Evolutionary conservation across 2,888 invertebrate species (phyloP), one percentile per base, ranked within the genome.

Genomic region (Dynastes hyllus): DNA sequence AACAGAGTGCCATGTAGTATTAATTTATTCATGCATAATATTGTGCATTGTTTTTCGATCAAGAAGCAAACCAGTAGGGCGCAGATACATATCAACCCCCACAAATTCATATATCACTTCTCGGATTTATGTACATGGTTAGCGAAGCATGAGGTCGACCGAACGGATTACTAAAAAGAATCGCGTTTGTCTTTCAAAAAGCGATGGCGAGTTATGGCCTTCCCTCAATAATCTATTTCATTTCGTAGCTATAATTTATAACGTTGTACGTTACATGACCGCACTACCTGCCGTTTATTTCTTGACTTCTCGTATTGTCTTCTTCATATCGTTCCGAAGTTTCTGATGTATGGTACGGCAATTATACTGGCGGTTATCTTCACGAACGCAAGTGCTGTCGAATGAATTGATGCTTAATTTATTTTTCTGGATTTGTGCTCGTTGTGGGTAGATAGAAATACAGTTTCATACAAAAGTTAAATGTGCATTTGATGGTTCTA

Each of bases 141-240:
- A 55, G 16, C 40, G 9, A 16, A 40, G 32, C 66, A 66, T 32
- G 40, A 27, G 13, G 40, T 5, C 37, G 3, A 69, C 50, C 6
- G 13, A 69, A 69, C n/a, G 22, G 22, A 69, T 27, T 22, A 69
- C 27, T 51, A 29, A 51, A 69, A 69, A 69, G 69, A 69, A 69
- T 69, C 22, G 11, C 69, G 45, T 69, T 50, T 69, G 69, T 69
- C 69, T 69, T 22, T 69, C 27, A 37, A 69, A 22, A 50, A 69
- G 27, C 50, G 50, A 69, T 69, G 9, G 45, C 45, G 13, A 69
- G 50, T 69, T 69, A 69, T 22, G 50, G 53, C 45, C 73, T 37
- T 61, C 73, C 27, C 40, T 61, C 73, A 40, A 73, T 73, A 73
- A 73, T 73, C 73, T 73, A 73, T 73, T 73, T 58, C 45, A 73